phyloP scores from a whole-genome alignment of 2,888 invertebrate genomes.

The Choristoneura rosaceana region DNA sequence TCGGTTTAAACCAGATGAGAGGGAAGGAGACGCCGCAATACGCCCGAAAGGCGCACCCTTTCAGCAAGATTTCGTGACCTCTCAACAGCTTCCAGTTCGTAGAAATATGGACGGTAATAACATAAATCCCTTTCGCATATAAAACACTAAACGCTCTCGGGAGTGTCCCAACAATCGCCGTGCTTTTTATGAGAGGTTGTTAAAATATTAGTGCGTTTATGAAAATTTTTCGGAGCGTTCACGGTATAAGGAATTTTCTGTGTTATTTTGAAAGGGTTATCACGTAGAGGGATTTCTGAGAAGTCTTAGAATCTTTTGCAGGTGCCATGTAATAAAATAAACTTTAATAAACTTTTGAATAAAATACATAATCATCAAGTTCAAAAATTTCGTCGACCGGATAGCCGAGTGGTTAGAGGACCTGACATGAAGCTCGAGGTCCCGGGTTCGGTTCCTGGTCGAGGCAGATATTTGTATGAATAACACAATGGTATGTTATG shows the following conservation, averaged over 20 bases:
- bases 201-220: conserved; percentile 68
- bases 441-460: no score
- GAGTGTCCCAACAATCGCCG: conserved; percentile 70
- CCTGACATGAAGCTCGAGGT: no score
- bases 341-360: no score
- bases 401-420: no score
- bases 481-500: no score
- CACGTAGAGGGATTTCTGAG: no score
- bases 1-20: conserved; percentile 77
- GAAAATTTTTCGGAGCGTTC: conserved; percentile 60
- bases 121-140: conserved; percentile 86
- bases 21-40: conserved; percentile 64
- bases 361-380: not conserved
- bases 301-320: no score
- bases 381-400: no score
- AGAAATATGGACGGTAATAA: conserved; percentile 86
- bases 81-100: conserved; percentile 82
- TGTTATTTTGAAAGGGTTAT: conserved; percentile 15
- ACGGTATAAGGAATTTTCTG: conserved; percentile 44
- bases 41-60: conserved; percentile 60
- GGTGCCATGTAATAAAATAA: not conserved
- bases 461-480: no score
- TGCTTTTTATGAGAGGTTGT: conserved; percentile 66
- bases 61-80: conserved; percentile 84
- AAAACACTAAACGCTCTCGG: conserved; percentile 85